Percentiles rank a stretch among this genome's conserved stretches.
phyloP scores from a whole-genome alignment of 2,797 vertebrate species.

The Danio aesculapii region DNA sequence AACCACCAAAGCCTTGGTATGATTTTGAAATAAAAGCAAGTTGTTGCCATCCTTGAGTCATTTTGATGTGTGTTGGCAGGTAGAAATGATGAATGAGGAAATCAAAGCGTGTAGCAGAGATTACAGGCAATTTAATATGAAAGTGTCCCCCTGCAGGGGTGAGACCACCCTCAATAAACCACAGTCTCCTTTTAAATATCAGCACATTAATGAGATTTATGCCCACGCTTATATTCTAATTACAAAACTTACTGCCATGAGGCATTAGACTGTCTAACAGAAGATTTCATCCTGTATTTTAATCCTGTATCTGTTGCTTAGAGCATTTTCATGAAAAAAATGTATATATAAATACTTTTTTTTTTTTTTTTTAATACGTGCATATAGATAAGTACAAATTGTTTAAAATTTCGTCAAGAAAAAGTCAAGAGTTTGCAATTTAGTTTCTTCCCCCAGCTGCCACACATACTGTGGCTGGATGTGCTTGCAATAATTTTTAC shows the following conservation, averaged over 20 bases:
- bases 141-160: slow-evolving; percentile 60
- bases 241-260: slow-evolving; percentile 40
- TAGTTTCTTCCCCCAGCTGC: no score
- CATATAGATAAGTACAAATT: no score
- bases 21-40: not conserved
- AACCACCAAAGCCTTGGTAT: slow-evolving; percentile 18
- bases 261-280: not conserved
- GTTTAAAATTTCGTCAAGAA: no score
- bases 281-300: not conserved
- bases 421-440: no score
- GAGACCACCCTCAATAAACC: slow-evolving; percentile 72
- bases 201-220: slow-evolving; percentile 69
- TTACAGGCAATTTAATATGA: slow-evolving; percentile 51
- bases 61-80: slow-evolving; percentile 18
- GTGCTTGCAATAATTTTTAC: no score
- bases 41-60: slow-evolving; percentile 15
- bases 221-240: slow-evolving; percentile 50
- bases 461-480: no score
- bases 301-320: not conserved
- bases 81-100: slow-evolving; percentile 38
- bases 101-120: slow-evolving; percentile 25
- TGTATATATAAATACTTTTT: not conserved
- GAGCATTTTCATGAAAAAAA: not conserved
- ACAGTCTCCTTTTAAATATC: slow-evolving; percentile 64
- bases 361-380: no score